Base-by-base conservation (phyloP, 1,140 invertebrate species). In the Plectrocnemia conspersa region DNA sequence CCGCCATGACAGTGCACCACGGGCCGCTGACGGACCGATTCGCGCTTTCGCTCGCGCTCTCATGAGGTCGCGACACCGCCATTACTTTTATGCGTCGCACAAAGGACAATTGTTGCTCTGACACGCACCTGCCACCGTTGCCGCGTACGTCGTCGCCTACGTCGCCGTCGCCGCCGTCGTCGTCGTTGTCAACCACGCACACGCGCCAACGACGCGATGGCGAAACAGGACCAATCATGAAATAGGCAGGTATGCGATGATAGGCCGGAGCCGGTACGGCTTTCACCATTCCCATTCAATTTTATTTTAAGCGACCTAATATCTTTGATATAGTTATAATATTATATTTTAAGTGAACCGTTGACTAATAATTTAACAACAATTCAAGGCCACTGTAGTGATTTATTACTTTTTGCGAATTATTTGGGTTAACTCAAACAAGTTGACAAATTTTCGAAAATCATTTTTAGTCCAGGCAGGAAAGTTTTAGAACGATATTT, bases 171-270 rank as follows among this genome's bases (percentile, higher is more conserved):
- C 49, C 29, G 32, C 44, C 5, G 38, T 46, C 52, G 57, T 52
- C 25, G 47, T 52, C 47, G 55, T 59, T 52, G 57, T 46, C 42
- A 54, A 32, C 21, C 57, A 59, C 15, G 52, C 54, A 41, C 49
- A 47, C n/a, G n/a, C n/a, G 32, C 44, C 5, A 45, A 47, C 52
- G 57, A 55, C 25, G 47, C 52, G 50, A 59, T 59, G 57, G 57
- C 46, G 41, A 54, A 32, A 23, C 57, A 59, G 21, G 52, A 59
- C 40, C 49, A 47, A 59, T 52, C 58, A 59, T 59, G 58, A 59
- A 59, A 56, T 59, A 59, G 54, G 48, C 58, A 54, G 58, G 58
- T 59, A 33, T 23, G 56, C 38, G 19, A 5, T 2, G 40, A 3
- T 29, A 7, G 27, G n/a, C n/a, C n/a, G n/a, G n/a, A n/a, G n/a